Conservation (phyloP, 2,888 invertebrate genomes). For the Tachina fera region DNA sequence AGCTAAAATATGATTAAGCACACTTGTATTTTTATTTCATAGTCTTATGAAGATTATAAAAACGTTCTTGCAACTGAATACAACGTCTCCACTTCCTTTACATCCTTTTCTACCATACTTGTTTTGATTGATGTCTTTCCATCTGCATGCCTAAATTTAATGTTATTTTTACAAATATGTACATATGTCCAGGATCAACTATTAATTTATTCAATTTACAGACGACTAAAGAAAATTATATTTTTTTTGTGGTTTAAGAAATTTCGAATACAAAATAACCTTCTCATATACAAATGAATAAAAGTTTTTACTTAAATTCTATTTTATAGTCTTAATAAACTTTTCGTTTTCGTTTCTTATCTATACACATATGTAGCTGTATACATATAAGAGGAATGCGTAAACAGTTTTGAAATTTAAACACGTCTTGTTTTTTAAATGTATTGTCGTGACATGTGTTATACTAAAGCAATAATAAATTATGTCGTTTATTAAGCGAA, state of each 20-base stretch:
- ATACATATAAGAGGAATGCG: no score
- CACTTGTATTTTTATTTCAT: no score
- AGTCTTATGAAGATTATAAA: no score
- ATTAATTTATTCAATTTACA: not conserved
- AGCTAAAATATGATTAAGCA: no score
- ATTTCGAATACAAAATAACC: not conserved
- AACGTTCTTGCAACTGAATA: no score
- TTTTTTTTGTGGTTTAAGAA: not conserved
- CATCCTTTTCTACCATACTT: no score
- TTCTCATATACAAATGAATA: slow-evolving; percentile 8
- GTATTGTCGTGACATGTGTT: no score
- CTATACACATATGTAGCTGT: not conserved
- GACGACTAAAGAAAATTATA: not conserved
- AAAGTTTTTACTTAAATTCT: not conserved
- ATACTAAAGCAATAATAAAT: no score
- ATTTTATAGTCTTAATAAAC: not conserved
- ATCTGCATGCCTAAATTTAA: slow-evolving; percentile 3
- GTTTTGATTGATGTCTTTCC: slow-evolving; percentile 35
- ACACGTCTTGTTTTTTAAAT: no score
- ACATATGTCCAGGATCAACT: not conserved
- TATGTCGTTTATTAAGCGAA: no score
- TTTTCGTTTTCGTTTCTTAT: not conserved
- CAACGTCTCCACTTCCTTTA: no score
- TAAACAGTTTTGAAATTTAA: no score
- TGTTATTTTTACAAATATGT: not conserved